Conservation (phyloP, 2,113 vertebrate genomes). For the Myotis yumanensis region DNA sequence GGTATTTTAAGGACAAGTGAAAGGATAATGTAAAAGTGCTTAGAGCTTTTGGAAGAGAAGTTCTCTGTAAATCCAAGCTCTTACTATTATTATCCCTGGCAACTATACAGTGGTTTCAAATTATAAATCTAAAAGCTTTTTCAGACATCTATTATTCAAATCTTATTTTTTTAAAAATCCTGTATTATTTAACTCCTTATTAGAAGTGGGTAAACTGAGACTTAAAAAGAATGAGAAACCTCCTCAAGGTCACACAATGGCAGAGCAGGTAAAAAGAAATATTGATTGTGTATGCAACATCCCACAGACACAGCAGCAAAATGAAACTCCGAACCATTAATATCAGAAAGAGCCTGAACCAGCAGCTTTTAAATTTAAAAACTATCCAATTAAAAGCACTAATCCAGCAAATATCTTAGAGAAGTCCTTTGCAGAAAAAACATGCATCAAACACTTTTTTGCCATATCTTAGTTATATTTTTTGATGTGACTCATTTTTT, state of each 20-base stretch:
- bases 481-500: not conserved
- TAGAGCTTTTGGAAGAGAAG: slow-evolving; percentile 32
- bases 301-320: slow-evolving; percentile 5
- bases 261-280: slow-evolving; percentile 48
- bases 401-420: slow-evolving; percentile 51
- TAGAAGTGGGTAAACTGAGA: slow-evolving; percentile 71
- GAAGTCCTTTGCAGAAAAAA: slow-evolving; percentile 27
- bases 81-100: slow-evolving; percentile 47
- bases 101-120: slow-evolving; percentile 10
- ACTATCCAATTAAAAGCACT: slow-evolving; percentile 65
- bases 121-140: slow-evolving; percentile 55
- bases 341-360: slow-evolving; percentile 55
- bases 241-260: slow-evolving; percentile 38
- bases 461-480: not conserved
- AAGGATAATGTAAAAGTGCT: slow-evolving; percentile 32
- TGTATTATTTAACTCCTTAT: slow-evolving; percentile 59
- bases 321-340: slow-evolving; percentile 63
- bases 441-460: not conserved
- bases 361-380: slow-evolving; percentile 59
- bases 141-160: slow-evolving; percentile 69
- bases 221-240: slow-evolving; percentile 34
- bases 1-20: slow-evolving; percentile 56
- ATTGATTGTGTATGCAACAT: slow-evolving; percentile 32
- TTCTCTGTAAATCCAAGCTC: slow-evolving; percentile 46
- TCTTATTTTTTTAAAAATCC: slow-evolving; percentile 1